These are phyloP conservation scores for Percopsis transmontana DNA, from an alignment of 2,113 vertebrate species.

Conservation along the genomic window DNA sequence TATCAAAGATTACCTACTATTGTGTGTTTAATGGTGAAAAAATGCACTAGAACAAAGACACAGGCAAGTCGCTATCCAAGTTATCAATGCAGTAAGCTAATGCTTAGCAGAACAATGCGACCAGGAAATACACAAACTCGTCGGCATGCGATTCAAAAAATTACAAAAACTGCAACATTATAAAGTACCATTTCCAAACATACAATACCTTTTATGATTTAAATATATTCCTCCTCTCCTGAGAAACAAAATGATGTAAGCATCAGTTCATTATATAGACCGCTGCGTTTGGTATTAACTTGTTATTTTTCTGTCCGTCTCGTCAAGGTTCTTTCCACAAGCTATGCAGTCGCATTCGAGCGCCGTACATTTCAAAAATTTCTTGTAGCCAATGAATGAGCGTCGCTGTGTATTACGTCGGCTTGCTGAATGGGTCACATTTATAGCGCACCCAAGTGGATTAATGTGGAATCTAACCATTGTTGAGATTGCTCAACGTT, in stretches of 20 bases:
- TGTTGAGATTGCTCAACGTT: too few relatives aligned
- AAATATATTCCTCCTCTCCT: not conserved
- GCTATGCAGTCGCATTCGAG: not conserved
- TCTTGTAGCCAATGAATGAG: conserved; percentile 70
- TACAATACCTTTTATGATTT: too few relatives aligned
- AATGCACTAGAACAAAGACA: too few relatives aligned
- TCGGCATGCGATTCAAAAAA: not conserved
- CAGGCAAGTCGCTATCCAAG: too few relatives aligned
- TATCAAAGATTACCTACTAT: too few relatives aligned
- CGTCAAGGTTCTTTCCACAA: not conserved
- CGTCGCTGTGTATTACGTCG: not conserved
- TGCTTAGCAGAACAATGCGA: not conserved
- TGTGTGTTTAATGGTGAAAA: too few relatives aligned
- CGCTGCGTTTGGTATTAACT: not conserved
- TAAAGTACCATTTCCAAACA: too few relatives aligned
- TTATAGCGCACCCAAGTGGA: too few relatives aligned
- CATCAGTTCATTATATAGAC: not conserved
- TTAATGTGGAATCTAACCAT: too few relatives aligned
- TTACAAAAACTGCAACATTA: not conserved
- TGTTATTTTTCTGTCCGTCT: conserved; percentile 6
- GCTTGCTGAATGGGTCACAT: too few relatives aligned
- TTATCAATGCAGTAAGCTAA: not conserved
- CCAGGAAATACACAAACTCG: not conserved
- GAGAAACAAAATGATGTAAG: not conserved
- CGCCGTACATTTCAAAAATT: conserved; percentile 78